Conservation (phyloP, 2,888 invertebrate species). For the Charanyca ferruginea region DNA sequence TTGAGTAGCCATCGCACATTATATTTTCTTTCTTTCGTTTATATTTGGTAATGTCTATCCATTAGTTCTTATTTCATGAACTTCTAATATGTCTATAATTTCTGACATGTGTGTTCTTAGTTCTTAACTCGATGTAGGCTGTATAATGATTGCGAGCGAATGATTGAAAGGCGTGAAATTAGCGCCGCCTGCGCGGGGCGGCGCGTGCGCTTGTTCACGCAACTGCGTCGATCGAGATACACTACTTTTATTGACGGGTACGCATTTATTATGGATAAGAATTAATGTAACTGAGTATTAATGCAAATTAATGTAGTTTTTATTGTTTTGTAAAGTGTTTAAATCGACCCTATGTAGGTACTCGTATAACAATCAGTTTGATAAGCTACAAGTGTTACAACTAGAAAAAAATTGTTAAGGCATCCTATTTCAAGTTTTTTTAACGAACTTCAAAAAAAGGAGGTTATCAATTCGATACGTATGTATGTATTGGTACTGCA, state of each 20-base stretch:
- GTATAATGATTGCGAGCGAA: conserved; percentile 53
- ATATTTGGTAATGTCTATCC: not conserved
- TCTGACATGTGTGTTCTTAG: conserved; percentile 26
- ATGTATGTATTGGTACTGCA: too few relatives aligned
- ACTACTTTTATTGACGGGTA: conserved; percentile 39
- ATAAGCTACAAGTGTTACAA: too few relatives aligned
- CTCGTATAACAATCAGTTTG: too few relatives aligned
- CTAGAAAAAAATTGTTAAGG: too few relatives aligned
- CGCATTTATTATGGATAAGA: conserved; percentile 30
- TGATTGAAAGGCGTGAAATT: conserved; percentile 69
- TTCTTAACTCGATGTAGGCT: conserved; percentile 31
- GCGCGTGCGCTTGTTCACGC: conserved; percentile 70
- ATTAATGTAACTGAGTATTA: not conserved
- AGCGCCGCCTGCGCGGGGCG: conserved; percentile 72
- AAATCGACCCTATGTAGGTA: too few relatives aligned
- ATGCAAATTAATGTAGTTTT: not conserved
- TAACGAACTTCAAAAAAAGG: too few relatives aligned
- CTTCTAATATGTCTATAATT: conserved; percentile 21
- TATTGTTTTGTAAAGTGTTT: not conserved
- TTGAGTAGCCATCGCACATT: not conserved
- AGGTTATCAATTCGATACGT: too few relatives aligned
- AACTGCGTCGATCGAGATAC: conserved; percentile 56
- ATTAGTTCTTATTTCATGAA: not conserved
- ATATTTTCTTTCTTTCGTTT: not conserved
- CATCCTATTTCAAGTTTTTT: not conserved